Base-by-base conservation (phyloP, 1,140 invertebrate species). In the Pseudobourletiella spinata region DNA sequence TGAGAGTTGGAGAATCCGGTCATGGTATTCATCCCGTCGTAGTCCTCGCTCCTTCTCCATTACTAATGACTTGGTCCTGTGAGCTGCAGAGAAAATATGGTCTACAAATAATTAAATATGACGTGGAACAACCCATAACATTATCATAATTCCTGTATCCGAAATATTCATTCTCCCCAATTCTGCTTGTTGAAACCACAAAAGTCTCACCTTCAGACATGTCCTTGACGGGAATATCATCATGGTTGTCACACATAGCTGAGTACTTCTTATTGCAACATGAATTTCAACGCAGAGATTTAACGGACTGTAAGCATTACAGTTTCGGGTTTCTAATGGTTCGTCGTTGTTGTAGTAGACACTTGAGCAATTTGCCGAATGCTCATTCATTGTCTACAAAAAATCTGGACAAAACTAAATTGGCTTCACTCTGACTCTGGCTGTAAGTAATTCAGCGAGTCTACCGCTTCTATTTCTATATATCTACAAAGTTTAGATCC, bases 151-250 rank as follows among this genome's bases (percentile, higher is more conserved):
- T 48, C 15, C 6, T 48, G 22, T 16, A 8, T 48, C 15, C 22
- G 18, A 22, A 22, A n/a, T 48, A 8, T 14, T n/a, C 44, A 48
- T 8, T 16, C 8, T n/a, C 15, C 22, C 8, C 35, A 8, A 8
- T 39, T 39, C n/a, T 11, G n/a, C n/a, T 39, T 39, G n/a, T 39
- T 39, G 8, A 11, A 39, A 11, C 8, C n/a, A 15, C 24, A n/a
- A 48, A 11, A 48, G 24, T n/a, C 18, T 48, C 20, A 52, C 50
- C 50, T 52, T 55, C 52, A 35, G 25, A 8, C 20, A 55, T 39
- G 39, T 55, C 52, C 26, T 55, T 55, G 22, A 55, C 52, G 20
- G 52, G 52, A 15, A 55, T 55, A 6, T 55, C 52, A 55, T 55
- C 52, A 14, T 32, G 28, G 6, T 3, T 55, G 3, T 55, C 32